Evolutionary conservation across 2,888 invertebrate species (phyloP).

Genomic region (Limnephilus auricula): DNA sequence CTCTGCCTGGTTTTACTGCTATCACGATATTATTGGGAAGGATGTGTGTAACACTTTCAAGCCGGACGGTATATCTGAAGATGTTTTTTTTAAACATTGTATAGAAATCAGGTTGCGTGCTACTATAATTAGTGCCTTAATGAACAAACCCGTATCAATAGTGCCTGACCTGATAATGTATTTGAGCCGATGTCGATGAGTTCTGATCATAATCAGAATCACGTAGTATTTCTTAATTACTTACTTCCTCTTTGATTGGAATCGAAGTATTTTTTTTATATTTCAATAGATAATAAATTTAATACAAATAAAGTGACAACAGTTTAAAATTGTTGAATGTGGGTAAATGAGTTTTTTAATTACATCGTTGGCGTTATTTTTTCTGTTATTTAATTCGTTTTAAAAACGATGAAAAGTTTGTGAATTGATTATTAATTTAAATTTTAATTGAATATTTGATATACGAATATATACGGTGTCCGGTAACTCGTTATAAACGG

Average conservation of each 20-base stretch:
- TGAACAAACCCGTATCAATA: not conserved
- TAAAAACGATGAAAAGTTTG: not conserved
- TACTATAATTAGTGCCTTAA: not conserved
- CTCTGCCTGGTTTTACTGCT: too few species aligned
- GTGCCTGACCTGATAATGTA: not conserved
- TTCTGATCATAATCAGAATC: not conserved
- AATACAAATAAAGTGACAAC: not conserved
- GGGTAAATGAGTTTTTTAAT: too few species aligned
- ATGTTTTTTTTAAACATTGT: not conserved
- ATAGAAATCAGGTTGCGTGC: too few species aligned
- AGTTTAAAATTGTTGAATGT: not conserved
- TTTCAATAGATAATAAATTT: not conserved
- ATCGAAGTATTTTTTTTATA: not conserved
- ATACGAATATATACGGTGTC: too few species aligned
- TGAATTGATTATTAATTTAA: too few species aligned
- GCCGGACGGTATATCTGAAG: not conserved
- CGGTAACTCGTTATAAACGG: too few species aligned
- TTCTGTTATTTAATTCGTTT: not conserved
- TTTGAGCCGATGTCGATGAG: not conserved
- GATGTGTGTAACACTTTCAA: constrained; percentile 29
- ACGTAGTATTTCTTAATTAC: not conserved
- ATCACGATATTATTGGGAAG: not conserved
- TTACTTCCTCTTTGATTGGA: not conserved
- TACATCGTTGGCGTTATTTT: not conserved
- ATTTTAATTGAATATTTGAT: too few species aligned